Base-by-base conservation (phyloP, 2,797 vertebrate genomes). In the Anguilla obscura region DNA sequence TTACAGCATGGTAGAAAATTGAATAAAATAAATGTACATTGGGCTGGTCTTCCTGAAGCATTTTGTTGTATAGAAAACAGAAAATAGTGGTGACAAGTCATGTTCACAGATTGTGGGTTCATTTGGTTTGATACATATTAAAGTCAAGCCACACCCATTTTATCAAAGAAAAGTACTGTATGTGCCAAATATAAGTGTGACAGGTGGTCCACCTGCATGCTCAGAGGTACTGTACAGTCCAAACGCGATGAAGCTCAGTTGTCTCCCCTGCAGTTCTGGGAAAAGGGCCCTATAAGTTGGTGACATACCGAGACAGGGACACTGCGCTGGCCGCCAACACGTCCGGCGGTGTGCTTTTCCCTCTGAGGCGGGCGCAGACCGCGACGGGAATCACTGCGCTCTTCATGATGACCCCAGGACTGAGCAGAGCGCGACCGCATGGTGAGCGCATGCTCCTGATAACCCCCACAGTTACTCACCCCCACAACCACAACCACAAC, bases 401-500 rank as follows among this genome's bases (percentile, higher is more conserved):
- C 92, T 99, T 99, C 93, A 97, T 99, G 97, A 92, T 99, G 95
- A 98, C 98, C 6, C 97, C 98, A 18, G 98, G 97, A 18, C 96
- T 98, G 88, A 97, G 97, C 93, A 96, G 95, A 92, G 93, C 95
- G 58, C 96, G 96, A 90, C 96, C 97, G 36, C 97, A 99, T 0
- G 98, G 98, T 99, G 94, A 96, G 40, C 40, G 96, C 71, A 45
- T 52, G 7, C 56, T 76, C 60, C 87, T 24, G n/a, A 69, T 48
- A 80, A 52, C 84, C 74, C 40, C 33, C 80, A 16, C 40, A 54
- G 54, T 58, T 58, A 58, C 56, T 16, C 56, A 58, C 56, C 63
- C 24, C 24, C 7, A 24, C 24, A 69, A 69, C 21, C 86, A 33
- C 50, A 9, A 52, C 16, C 9, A 21, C 85, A 36, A 52, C 16